Percentiles rank a stretch among this genome's conserved stretches.
Evolutionary conservation across 1,140 invertebrate species (phyloP).

Genomic region (Dryas iulia): DNA sequence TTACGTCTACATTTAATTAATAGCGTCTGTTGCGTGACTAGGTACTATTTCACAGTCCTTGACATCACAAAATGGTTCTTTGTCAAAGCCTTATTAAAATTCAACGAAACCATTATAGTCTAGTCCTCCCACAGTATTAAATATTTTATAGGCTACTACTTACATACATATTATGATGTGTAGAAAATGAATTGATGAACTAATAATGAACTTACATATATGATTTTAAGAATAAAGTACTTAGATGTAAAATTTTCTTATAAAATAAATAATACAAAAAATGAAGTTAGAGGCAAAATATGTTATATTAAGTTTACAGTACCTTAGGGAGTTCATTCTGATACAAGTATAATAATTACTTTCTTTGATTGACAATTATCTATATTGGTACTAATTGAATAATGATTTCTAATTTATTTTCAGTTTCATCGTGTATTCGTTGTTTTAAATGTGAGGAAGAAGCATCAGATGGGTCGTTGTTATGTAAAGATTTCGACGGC

Average conservation of each 20-base stretch:
- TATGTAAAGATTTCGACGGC: slow-evolving; percentile 53
- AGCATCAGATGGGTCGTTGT: slow-evolving; percentile 16
- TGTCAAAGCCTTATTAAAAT: slow-evolving; percentile 23
- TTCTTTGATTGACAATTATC: too few relatives aligned
- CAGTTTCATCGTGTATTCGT: slow-evolving; percentile 48
- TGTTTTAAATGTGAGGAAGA: slow-evolving; percentile 56
- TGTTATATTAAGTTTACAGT: too few relatives aligned
- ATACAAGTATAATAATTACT: too few relatives aligned
- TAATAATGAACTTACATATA: too few relatives aligned
- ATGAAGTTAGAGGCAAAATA: too few relatives aligned
- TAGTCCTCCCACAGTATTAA: slow-evolving; percentile 19
- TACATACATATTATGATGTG: not conserved
- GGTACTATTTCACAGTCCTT: slow-evolving; percentile 24
- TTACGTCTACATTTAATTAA: slow-evolving; percentile 15
- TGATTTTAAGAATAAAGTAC: too few relatives aligned
- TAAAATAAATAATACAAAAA: too few relatives aligned
- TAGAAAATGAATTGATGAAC: too few relatives aligned
- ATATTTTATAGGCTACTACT: slow-evolving; percentile 12
- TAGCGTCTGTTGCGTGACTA: slow-evolving; percentile 18
- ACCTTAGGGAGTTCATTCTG: too few relatives aligned
- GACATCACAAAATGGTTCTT: slow-evolving; percentile 18
- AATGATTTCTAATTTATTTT: too few relatives aligned
- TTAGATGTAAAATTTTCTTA: too few relatives aligned
- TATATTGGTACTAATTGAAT: too few relatives aligned
- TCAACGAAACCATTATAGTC: slow-evolving; percentile 15